These are phyloP conservation scores for Craterocephalus amniculus DNA, from an alignment of 2,797 vertebrate species.

Conservation along the genomic window DNA sequence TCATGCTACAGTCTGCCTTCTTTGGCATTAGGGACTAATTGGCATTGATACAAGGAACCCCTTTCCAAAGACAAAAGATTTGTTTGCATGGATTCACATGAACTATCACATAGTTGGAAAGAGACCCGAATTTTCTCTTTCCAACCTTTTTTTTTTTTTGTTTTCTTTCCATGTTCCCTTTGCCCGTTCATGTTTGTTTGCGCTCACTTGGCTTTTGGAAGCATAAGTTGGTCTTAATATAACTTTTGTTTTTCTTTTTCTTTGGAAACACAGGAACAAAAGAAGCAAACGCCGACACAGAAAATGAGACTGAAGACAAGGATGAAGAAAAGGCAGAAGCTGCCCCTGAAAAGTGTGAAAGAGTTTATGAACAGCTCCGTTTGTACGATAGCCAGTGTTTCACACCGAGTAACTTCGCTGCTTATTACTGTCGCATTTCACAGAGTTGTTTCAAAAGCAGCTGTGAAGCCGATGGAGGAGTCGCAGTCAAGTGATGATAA, in stretches of 20 bases:
- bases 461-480: conserved; percentile 26
- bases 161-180: not conserved
- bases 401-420: not conserved
- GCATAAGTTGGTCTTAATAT: not conserved
- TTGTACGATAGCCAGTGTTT: fast-evolving
- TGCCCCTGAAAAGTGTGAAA: conserved; percentile 41
- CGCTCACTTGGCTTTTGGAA: not conserved
- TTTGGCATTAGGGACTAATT: not conserved
- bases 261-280: conserved; percentile 43
- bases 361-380: not conserved
- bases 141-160: no score
- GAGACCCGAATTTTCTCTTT: not conserved
- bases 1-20: not conserved
- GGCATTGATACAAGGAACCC: not conserved
- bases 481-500: conserved; percentile 49
- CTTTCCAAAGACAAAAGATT: no score
- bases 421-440: not conserved
- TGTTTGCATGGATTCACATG: not conserved
- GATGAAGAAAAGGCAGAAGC: conserved; percentile 40
- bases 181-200: not conserved
- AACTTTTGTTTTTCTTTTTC: conserved; percentile 1
- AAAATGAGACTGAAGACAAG: conserved; percentile 48
- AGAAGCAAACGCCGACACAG: conserved; percentile 12
- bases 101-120: not conserved
- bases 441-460: conserved; percentile 48